These are phyloP conservation scores for Pteropus rufus DNA, from an alignment of 2,797 vertebrate genomes.

Conservation along the genomic window DNA sequence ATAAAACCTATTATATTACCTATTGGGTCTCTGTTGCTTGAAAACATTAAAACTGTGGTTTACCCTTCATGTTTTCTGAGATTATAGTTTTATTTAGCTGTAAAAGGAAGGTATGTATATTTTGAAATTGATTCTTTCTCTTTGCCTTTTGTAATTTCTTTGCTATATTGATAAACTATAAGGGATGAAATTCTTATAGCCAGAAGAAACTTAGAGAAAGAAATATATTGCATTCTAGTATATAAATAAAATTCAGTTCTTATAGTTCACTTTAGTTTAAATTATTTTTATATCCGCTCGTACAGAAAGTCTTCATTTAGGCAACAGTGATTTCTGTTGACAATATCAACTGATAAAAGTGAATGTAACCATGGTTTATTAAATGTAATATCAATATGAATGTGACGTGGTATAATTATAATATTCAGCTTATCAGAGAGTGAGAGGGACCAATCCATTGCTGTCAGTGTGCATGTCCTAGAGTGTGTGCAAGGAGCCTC, in stretches of 20 bases:
- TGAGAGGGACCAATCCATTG: background rate
- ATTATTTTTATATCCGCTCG: background rate
- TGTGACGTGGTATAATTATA: background rate
- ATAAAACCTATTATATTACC: background rate
- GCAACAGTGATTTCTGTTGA: background rate
- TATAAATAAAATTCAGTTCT: constrained; percentile 18
- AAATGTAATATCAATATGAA: background rate
- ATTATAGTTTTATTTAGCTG: background rate
- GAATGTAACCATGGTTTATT: background rate
- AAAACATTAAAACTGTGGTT: background rate
- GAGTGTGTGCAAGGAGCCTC: background rate
- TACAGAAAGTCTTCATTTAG: constrained; percentile 20
- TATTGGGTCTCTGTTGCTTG: background rate
- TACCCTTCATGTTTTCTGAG: background rate
- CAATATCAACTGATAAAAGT: background rate
- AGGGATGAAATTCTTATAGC: background rate
- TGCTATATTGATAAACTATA: background rate
- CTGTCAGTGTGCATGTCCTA: background rate
- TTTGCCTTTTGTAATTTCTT: constrained; percentile 27
- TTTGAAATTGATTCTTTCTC: background rate
- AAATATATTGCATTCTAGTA: background rate
- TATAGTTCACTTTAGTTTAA: background rate
- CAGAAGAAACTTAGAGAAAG: background rate
- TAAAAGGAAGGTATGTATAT: background rate
- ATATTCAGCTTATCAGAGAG: background rate